A percentile compares a stretch with the other conserved stretches of the same genome.
phyloP scores from a whole-genome alignment of 2,113 vertebrate genomes.

The Proteles cristata region DNA sequence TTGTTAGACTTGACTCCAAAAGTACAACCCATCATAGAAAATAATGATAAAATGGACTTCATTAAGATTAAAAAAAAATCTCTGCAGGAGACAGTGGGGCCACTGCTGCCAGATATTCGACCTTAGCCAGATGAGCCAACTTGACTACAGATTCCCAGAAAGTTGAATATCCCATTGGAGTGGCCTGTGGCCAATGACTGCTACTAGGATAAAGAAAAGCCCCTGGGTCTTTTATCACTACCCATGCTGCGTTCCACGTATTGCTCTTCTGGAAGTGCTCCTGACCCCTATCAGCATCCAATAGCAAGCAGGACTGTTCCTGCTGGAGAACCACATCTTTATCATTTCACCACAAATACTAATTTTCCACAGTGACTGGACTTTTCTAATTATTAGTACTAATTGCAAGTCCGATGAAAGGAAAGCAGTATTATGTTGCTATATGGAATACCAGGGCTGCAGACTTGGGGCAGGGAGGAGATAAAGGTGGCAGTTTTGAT shows the following conservation, averaged over 20 bases:
- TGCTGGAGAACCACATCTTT: neutral
- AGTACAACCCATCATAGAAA: neutral
- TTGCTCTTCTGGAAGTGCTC: neutral
- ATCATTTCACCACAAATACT: neutral
- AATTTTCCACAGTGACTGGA: neutral
- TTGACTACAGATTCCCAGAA: neutral
- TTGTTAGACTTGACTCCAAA: neutral
- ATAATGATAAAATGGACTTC: neutral
- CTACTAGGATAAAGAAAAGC: neutral
- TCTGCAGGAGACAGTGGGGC: neutral
- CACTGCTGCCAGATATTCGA: neutral
- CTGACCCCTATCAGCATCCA: neutral
- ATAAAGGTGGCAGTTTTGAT: neutral
- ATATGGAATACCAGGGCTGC: neutral
- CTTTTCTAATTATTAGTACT: neutral
- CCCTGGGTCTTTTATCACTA: neutral
- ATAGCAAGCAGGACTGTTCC: neutral
- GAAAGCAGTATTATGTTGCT: neutral
- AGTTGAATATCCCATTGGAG: too few relatives aligned
- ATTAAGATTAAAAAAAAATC: neutral
- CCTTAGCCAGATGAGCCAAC: neutral
- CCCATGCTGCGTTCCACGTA: neutral
- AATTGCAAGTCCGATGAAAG: neutral
- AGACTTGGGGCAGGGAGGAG: neutral
- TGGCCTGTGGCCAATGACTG: neutral